These are phyloP conservation scores for Sympetrum striolatum DNA, from an alignment of 2,888 invertebrate genomes.

Conservation along the genomic window DNA sequence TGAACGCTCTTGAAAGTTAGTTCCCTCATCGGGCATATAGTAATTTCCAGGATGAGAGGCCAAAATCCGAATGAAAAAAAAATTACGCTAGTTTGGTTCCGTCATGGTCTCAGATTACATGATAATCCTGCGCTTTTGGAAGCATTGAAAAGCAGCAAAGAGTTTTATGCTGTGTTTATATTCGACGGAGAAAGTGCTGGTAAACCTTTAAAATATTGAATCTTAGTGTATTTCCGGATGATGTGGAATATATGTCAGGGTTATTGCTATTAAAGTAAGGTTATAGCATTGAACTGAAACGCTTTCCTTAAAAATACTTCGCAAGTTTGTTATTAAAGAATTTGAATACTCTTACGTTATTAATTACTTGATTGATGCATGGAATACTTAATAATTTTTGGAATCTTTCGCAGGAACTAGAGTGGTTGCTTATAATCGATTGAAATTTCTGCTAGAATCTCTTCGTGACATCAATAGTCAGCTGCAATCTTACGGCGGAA, in stretches of 20 bases:
- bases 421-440: constrained; percentile 70
- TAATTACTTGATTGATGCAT: neutral
- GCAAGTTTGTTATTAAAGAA: neutral
- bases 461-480: constrained; percentile 69
- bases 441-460: constrained; percentile 73
- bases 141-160: constrained; percentile 61
- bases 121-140: constrained; percentile 72
- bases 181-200: constrained; percentile 79
- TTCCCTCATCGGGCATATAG: neutral
- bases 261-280: too few relatives aligned
- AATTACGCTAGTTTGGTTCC: constrained; percentile 69
- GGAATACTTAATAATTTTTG: too few relatives aligned
- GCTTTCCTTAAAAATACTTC: neutral
- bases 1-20: neutral
- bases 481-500: constrained; percentile 65
- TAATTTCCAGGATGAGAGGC: neutral
- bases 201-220: constrained; percentile 52
- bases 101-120: constrained; percentile 73
- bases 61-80: neutral
- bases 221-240: neutral
- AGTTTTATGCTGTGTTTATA: constrained; percentile 71
- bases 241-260: too few relatives aligned
- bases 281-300: too few relatives aligned
- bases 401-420: constrained; percentile 64
- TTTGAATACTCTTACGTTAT: constrained; percentile 1